phyloP scores from a whole-genome alignment of 2,113 vertebrate genomes.

The Lophius piscatorius region DNA sequence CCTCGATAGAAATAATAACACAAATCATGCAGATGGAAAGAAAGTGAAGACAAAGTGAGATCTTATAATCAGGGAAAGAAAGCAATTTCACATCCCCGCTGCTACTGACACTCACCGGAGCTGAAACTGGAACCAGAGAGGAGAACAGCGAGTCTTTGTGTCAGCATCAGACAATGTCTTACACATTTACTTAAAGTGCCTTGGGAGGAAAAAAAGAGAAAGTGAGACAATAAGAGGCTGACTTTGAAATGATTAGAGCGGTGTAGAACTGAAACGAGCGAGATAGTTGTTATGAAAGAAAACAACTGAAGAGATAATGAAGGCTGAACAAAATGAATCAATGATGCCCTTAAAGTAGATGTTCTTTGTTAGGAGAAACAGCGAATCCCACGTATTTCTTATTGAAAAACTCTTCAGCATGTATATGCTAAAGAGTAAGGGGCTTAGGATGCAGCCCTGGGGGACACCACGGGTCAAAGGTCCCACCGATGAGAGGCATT shows the following conservation, averaged over 20 bases:
- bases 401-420: too few species aligned
- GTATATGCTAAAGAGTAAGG: too few species aligned
- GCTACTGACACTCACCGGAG: too few species aligned
- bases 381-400: too few species aligned
- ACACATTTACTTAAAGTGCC: constrained; percentile 36
- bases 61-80: too few species aligned
- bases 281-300: neutral
- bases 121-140: neutral
- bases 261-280: constrained; percentile 10
- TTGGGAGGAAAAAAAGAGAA: constrained; percentile 17
- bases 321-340: constrained; percentile 44
- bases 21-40: too few species aligned
- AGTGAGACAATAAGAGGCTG: constrained; percentile 14
- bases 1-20: too few species aligned
- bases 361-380: constrained; percentile 44
- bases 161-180: neutral
- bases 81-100: too few species aligned
- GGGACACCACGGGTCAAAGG: too few species aligned
- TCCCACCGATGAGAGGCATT: too few species aligned
- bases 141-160: constrained; percentile 9
- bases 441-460: too few species aligned
- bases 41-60: too few species aligned
- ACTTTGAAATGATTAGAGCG: constrained; percentile 20
- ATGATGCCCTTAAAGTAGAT: constrained; percentile 47
- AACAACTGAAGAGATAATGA: constrained; percentile 39